These are phyloP conservation scores for Pseudanteris insignis DNA, from an alignment of 2,888 invertebrate genomes.

Conservation along the genomic window DNA sequence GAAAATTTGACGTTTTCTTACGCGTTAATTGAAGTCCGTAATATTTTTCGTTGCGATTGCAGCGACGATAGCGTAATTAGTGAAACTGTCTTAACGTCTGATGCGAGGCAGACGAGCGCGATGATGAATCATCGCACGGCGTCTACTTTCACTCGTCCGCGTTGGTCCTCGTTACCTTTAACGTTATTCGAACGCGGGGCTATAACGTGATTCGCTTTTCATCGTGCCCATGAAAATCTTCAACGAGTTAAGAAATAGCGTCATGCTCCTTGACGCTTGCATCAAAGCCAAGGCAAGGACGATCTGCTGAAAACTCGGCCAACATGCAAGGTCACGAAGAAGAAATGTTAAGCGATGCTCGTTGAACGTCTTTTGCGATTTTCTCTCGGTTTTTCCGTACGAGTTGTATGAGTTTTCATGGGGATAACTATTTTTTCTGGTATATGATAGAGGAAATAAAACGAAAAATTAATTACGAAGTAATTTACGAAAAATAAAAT, in stretches of 20 bases:
- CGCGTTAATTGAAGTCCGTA: too few species aligned
- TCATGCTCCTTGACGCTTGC: slow-evolving; percentile 43
- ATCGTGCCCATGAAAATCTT: slow-evolving; percentile 37
- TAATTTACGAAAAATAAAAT: slow-evolving; percentile 1
- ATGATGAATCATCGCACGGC: slow-evolving; percentile 10
- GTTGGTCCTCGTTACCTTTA: slow-evolving; percentile 2
- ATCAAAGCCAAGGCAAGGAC: slow-evolving; percentile 44
- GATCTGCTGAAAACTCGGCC: slow-evolving; percentile 37
- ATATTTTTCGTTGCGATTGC: too few species aligned
- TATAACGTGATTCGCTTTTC: slow-evolving; percentile 26
- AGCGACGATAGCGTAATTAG: too few species aligned
- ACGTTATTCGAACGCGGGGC: slow-evolving; percentile 3
- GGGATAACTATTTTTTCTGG: too few species aligned
- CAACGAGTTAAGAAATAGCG: slow-evolving; percentile 38
- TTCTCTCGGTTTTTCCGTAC: too few species aligned
- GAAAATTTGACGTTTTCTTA: too few species aligned
- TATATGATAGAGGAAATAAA: too few species aligned
- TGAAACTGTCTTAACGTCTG: too few species aligned
- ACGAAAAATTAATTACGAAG: background rate
- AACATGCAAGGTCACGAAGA: slow-evolving; percentile 41
- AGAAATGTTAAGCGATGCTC: slow-evolving; percentile 17
- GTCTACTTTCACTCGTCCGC: slow-evolving; percentile 23
- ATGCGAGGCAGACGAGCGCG: slow-evolving; percentile 14
- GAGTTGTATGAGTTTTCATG: too few species aligned
- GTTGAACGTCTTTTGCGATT: too few species aligned